These are phyloP conservation scores for Watsonalla cultraria DNA, from an alignment of 2,888 invertebrate species.

Conservation along the genomic window DNA sequence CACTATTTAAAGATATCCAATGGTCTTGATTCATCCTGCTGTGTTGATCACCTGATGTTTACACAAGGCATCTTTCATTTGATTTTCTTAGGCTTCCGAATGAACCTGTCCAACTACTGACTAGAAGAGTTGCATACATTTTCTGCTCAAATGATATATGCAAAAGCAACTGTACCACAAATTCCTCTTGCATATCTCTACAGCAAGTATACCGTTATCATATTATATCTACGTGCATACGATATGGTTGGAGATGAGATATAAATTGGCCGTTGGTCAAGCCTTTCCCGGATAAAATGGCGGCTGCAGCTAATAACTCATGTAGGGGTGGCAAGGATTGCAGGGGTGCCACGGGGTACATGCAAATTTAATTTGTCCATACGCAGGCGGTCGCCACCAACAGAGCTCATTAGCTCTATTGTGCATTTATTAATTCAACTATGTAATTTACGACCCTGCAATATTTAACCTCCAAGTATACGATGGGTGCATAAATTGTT, in stretches of 20 bases:
- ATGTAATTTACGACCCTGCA: slow-evolving; percentile 59
- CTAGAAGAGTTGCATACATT: too few relatives aligned
- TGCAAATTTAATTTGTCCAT: slow-evolving; percentile 72
- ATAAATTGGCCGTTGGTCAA: slow-evolving; percentile 34
- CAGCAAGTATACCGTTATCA: not conserved
- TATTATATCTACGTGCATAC: not conserved
- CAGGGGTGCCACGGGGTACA: slow-evolving; percentile 60
- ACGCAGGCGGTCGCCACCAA: slow-evolving; percentile 54
- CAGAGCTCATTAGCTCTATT: slow-evolving; percentile 64
- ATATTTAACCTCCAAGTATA: slow-evolving; percentile 36
- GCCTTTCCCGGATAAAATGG: slow-evolving; percentile 45
- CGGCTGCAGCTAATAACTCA: slow-evolving; percentile 39
- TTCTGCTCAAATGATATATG: too few relatives aligned
- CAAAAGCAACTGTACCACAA: too few relatives aligned
- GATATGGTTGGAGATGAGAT: slow-evolving; percentile 10
- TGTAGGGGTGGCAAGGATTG: slow-evolving; percentile 30
- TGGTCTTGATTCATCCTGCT: too few relatives aligned
- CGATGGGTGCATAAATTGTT: slow-evolving; percentile 60
- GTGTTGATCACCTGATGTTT: too few relatives aligned
- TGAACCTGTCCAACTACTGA: too few relatives aligned
- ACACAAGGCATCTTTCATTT: too few relatives aligned
- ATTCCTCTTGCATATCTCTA: too few relatives aligned
- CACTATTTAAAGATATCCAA: too few relatives aligned
- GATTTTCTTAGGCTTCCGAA: too few relatives aligned
- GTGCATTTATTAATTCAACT: slow-evolving; percentile 72